Evolutionary conservation across 2,888 invertebrate species (phyloP).

Genomic region (Ochlodes sylvanus): DNA sequence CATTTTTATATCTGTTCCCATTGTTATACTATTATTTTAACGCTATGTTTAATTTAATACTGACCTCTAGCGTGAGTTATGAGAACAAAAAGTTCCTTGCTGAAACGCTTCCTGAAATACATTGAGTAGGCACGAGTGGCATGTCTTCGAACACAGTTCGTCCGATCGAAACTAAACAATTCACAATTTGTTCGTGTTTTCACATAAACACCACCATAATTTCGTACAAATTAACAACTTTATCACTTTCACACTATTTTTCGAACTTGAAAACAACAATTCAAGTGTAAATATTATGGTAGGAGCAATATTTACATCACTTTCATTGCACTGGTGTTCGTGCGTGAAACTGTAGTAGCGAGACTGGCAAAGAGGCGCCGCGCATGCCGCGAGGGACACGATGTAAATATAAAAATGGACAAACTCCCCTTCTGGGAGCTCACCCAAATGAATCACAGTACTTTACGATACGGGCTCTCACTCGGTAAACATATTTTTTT

Average conservation of each 20-base stretch:
- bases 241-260: constrained; percentile 57
- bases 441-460: constrained; percentile 81
- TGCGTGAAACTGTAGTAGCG: constrained; percentile 80
- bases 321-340: constrained; percentile 78
- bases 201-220: constrained; percentile 66
- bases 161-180: constrained; percentile 78
- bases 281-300: constrained; percentile 76
- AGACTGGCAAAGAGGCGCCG: constrained; percentile 81
- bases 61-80: constrained; percentile 82
- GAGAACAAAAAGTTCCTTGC: constrained; percentile 80
- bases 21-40: constrained; percentile 43
- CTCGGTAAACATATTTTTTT: constrained; percentile 59
- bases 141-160: constrained; percentile 66
- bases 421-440: constrained; percentile 82
- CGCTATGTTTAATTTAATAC: constrained; percentile 57
- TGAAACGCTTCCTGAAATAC: constrained; percentile 83
- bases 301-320: constrained; percentile 81
- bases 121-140: constrained; percentile 66
- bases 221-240: constrained; percentile 52
- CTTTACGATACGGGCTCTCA: constrained; percentile 65
- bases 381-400: constrained; percentile 82
- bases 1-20: constrained; percentile 8
- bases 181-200: constrained; percentile 62
- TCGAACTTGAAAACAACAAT: constrained; percentile 71
- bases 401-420: constrained; percentile 84